Base-by-base conservation (phyloP, 2,797 vertebrate genomes). In the Sebastes umbrosus region DNA sequence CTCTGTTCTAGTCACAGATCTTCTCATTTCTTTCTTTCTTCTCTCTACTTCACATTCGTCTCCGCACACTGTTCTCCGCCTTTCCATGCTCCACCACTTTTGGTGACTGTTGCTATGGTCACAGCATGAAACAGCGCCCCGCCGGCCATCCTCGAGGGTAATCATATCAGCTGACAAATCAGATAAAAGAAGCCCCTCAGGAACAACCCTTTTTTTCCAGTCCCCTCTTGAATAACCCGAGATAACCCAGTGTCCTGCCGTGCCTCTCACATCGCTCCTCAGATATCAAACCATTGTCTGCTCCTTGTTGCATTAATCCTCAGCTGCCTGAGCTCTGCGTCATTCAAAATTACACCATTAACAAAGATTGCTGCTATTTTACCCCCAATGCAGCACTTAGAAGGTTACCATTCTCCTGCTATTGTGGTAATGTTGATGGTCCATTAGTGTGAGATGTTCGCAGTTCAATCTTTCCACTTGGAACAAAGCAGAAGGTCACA, bases 51-150 rank as follows among this genome's bases (percentile, higher is more conserved):
- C 25, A 25, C 77, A 69, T 62, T 77, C 66, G 72, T 79, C 76
- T 75, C 57, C 12, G 5, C 34, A 16, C 32, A 4, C 36, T 20
- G 63, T 2, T 46, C 75, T 58, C 60, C 43, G 52, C 60, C 63
- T 76, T 39, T 73, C 60, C 20, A 24, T 6, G 78, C 87, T 73
- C 81, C 20, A 3, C 66, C 80, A 52, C 67, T 84, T 83, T 69
- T 88, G 90, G 77, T 29, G 86, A 87, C 89, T 54, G 96, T 95
- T 96, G 90, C 94, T 89, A 96, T 94, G 93, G 95, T 32, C 86
- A 64, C 92, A 82, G 81, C 79, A 66, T 77, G 75, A 84, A 79
- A 71, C 84, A 82, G 77, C 84, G 82, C 74, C 81, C 87, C 25
- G 91, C 84, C 86, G 86, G 85, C 75, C 71, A 75, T 84, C 84